Evolutionary conservation across 2,113 vertebrate genomes (phyloP).

Genomic region (Nerophis ophidion): DNA sequence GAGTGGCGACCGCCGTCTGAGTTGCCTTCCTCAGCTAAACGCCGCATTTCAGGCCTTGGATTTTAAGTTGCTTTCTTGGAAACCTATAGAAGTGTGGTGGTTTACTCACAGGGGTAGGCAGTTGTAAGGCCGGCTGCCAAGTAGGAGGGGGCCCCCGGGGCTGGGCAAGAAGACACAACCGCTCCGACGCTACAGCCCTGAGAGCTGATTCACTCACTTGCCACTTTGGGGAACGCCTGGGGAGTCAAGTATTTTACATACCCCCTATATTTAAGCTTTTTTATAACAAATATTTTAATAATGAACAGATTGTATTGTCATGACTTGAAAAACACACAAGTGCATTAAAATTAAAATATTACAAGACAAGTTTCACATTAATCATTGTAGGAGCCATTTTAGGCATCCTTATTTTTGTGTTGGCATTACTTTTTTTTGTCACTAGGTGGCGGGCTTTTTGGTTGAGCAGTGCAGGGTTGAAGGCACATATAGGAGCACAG

Average conservation of each 20-base stretch:
- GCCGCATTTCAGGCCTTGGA: neutral
- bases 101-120: slow-evolving; percentile 51
- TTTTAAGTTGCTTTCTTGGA: neutral
- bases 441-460: too few relatives aligned
- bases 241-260: neutral
- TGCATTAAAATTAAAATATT: too few relatives aligned
- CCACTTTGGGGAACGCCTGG: slow-evolving; percentile 59
- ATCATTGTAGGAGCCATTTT: too few relatives aligned
- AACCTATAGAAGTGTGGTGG: neutral
- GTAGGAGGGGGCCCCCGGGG: slow-evolving; percentile 39
- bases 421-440: too few relatives aligned
- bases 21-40: slow-evolving; percentile 47
- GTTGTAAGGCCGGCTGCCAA: slow-evolving; percentile 51
- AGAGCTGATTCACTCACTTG: slow-evolving; percentile 56
- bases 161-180: slow-evolving; percentile 55
- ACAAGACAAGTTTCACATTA: too few relatives aligned
- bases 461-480: too few relatives aligned
- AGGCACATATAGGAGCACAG: too few relatives aligned
- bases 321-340: too few relatives aligned
- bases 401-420: too few relatives aligned
- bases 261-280: too few relatives aligned
- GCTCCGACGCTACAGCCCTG: slow-evolving; percentile 48
- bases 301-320: too few relatives aligned
- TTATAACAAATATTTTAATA: neutral
- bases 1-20: slow-evolving; percentile 34